A percentile compares a stretch with the other conserved stretches of the same genome.
Conservation (phyloP, 2,113 vertebrate genomes). For the Suncus etruscus region DNA sequence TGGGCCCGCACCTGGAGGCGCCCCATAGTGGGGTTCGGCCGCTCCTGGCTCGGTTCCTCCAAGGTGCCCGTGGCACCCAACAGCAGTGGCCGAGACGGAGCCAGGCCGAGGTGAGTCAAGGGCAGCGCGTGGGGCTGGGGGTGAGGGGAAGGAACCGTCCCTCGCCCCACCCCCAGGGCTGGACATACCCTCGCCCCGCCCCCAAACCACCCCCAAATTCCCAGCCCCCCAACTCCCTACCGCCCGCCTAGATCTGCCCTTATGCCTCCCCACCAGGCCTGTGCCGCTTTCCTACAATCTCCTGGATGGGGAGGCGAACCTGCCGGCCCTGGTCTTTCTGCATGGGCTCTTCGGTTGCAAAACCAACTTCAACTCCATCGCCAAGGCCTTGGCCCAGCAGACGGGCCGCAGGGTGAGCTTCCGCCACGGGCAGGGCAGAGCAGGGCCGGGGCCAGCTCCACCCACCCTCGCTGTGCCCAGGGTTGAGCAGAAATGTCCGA, state of each 20-base stretch:
- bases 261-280: slow-evolving; percentile 45
- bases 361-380: slow-evolving; percentile 93
- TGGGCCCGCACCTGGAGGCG: background rate
- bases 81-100: slow-evolving; percentile 1
- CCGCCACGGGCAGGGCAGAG: background rate
- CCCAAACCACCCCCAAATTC: background rate
- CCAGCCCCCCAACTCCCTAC: background rate
- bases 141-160: no score
- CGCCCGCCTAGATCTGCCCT: no score
- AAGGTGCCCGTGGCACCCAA: background rate
- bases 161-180: no score
- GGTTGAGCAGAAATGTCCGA: no score
- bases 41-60: background rate
- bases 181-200: background rate
- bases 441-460: accelerated
- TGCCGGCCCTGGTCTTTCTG: slow-evolving; percentile 92
- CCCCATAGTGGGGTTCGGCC: background rate
- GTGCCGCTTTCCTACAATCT: slow-evolving; percentile 78
- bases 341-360: slow-evolving; percentile 96
- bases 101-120: slow-evolving; percentile 73
- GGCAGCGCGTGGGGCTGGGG: background rate
- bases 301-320: slow-evolving; percentile 70
- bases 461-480: no score
- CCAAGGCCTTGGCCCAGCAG: slow-evolving; percentile 91
- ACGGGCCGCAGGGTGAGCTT: slow-evolving; percentile 93